Evolutionary conservation across 1,140 invertebrate genomes (phyloP).

Genomic region (Dreissena rostriformis): DNA sequence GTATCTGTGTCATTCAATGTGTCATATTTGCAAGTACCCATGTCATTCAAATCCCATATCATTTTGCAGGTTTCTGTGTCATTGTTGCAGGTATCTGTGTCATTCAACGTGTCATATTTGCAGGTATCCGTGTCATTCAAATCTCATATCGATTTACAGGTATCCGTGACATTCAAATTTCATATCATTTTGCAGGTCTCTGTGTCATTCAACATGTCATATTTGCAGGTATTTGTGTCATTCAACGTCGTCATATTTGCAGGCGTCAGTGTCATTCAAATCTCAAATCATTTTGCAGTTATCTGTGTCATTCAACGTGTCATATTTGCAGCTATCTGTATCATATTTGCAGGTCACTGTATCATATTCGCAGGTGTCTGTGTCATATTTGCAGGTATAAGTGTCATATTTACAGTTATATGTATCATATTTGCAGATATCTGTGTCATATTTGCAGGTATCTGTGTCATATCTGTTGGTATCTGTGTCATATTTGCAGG

Average conservation of each 20-base stretch:
- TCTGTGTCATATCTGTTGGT: slow-evolving; percentile 30
- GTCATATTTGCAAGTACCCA: slow-evolving; percentile 12
- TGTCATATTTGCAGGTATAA: slow-evolving; percentile 17
- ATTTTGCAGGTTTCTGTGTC: slow-evolving; percentile 23
- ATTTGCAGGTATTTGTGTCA: slow-evolving; percentile 18
- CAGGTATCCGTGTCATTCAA: slow-evolving; percentile 39
- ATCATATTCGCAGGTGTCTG: slow-evolving; percentile 23
- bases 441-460: slow-evolving; percentile 25
- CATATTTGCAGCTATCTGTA: slow-evolving; percentile 16
- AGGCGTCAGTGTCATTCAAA: slow-evolving; percentile 39
- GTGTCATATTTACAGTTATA: no score
- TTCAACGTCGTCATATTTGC: slow-evolving; percentile 35
- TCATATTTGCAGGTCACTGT: slow-evolving; percentile 26
- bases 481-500: no score
- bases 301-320: slow-evolving; percentile 38
- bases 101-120: slow-evolving; percentile 40
- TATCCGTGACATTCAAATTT: slow-evolving; percentile 34
- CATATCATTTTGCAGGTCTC: slow-evolving; percentile 24
- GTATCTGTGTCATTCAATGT: slow-evolving; percentile 41
- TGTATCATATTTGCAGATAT: slow-evolving; percentile 16
- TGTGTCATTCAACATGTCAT: slow-evolving; percentile 39
- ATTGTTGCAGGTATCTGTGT: slow-evolving; percentile 23
- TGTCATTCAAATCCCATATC: slow-evolving; percentile 42
- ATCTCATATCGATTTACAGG: no score
- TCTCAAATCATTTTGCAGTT: no score